Evolutionary conservation across 2,888 invertebrate genomes (phyloP).

Genomic region (Metallyticus violacea): DNA sequence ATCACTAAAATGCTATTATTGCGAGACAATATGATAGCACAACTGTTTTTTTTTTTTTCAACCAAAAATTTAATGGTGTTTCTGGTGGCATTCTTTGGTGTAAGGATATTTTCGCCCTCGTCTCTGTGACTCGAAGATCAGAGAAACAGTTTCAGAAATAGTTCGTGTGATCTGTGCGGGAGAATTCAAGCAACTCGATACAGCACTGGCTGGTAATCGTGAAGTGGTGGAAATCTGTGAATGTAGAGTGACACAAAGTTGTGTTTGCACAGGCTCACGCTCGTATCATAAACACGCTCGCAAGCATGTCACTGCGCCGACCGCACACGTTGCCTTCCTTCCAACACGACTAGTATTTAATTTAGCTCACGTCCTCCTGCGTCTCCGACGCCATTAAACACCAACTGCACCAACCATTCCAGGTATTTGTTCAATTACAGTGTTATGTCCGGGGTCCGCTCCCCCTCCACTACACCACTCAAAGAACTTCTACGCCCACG

Average conservation of each 20-base stretch:
- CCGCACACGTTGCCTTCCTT: conserved; percentile 2
- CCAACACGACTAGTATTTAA: neutral
- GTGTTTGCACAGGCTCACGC: neutral
- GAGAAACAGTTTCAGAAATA: neutral
- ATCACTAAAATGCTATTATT: no score
- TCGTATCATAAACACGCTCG: no score
- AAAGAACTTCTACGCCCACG: no score
- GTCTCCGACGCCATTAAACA: neutral
- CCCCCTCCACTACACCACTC: no score
- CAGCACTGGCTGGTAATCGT: no score
- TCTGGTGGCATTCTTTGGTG: no score
- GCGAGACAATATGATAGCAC: no score
- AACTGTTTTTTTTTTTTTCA: no score
- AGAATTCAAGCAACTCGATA: neutral
- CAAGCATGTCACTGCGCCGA: neutral
- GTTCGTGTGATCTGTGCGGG: neutral
- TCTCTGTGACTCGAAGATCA: no score
- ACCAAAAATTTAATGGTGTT: no score
- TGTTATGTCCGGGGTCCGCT: neutral
- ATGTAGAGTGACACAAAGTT: neutral
- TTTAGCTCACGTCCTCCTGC: neutral
- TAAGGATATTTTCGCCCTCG: no score
- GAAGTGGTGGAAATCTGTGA: no score
- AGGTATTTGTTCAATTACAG: conserved; percentile 6
- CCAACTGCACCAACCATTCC: neutral